Base-by-base conservation (phyloP, 2,797 vertebrate genomes). In the Dermochelys coriacea region DNA sequence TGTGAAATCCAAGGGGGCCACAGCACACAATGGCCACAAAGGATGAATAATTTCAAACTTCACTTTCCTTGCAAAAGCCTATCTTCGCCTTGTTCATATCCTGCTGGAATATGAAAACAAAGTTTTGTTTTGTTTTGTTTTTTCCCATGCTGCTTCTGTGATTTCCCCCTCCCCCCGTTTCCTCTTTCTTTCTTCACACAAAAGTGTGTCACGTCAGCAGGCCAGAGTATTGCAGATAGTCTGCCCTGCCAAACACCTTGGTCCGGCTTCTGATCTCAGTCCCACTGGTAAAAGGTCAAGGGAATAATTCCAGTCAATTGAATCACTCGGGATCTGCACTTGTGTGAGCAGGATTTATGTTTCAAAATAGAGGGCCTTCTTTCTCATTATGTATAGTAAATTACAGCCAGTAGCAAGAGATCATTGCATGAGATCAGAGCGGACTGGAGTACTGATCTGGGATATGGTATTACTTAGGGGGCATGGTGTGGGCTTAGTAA, bases 1-100 rank as follows among this genome's bases (percentile, higher is more conserved):
- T 11, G 0, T 49, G 68, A 80, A 31, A 49, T 29, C 6, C 2
- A 45, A 64, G 49, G 49, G 78, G n/a, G n/a, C 19, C 25, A 7
- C 0, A 1, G 68, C 49, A 41, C 2, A 0, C 12, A 85, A 55
- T 79, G 59, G 25, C 12, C 50, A 61, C 0, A 0, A 68, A 55
- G 68, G 74, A 95, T 78, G 0, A 1, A 45, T 49, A 82, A 1
- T 0, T 68, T 54, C 1, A 1, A 34, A 88, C 18, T 14, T 16
- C 1, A 55, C 95, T 92, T 57, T 91, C 31, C 61, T 68, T 52
- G 12, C 18, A 52, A 81, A 54, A 79, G n/a, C 59, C 34, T 82
- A 14, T 21, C 12, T 5, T 47, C 55, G 41, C 34, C 23, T 4
- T 82, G 31, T 15, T 64, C 31, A 8, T n/a, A 71, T 49, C 51